phyloP scores from a whole-genome alignment of 2,113 vertebrate species.

The Fregetta grallaria region DNA sequence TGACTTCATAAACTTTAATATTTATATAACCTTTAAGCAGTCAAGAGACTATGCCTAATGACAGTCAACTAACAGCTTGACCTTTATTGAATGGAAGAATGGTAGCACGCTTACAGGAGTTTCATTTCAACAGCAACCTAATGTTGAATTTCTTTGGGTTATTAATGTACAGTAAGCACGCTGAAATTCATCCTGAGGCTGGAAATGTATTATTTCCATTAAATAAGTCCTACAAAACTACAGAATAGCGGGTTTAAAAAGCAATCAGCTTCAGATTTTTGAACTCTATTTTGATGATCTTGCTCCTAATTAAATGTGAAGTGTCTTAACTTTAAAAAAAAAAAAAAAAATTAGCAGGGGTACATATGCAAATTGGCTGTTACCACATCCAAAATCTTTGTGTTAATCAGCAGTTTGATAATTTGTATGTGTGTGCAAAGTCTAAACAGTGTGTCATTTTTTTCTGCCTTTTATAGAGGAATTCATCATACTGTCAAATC shows the following conservation, averaged over 20 bases:
- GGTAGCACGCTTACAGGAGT: background rate
- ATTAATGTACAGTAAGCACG: background rate
- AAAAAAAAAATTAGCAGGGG: background rate
- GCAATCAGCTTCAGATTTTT: background rate
- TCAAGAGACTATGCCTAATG: conserved; percentile 43
- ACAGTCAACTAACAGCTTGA: conserved; percentile 53
- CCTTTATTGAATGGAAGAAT: conserved; percentile 41
- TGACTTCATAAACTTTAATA: conserved; percentile 57
- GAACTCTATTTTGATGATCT: background rate
- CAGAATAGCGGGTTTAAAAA: background rate
- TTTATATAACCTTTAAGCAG: conserved; percentile 67
- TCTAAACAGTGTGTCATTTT: background rate
- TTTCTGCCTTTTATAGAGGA: background rate
- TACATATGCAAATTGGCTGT: background rate
- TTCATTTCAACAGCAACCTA: conserved; percentile 16
- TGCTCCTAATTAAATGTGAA: conserved; percentile 9
- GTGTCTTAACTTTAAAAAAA: background rate
- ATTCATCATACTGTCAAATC: conserved; percentile 12
- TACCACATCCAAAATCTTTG: background rate
- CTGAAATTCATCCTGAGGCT: background rate
- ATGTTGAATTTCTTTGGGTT: conserved; percentile 31
- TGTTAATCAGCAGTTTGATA: background rate
- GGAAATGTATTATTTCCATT: background rate
- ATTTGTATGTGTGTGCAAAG: background rate
- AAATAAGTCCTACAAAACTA: background rate